Evolutionary conservation across 1,140 invertebrate genomes (phyloP), one percentile per base, ranked within the genome.

Genomic region (Aphaenogaster ashmeadi): DNA sequence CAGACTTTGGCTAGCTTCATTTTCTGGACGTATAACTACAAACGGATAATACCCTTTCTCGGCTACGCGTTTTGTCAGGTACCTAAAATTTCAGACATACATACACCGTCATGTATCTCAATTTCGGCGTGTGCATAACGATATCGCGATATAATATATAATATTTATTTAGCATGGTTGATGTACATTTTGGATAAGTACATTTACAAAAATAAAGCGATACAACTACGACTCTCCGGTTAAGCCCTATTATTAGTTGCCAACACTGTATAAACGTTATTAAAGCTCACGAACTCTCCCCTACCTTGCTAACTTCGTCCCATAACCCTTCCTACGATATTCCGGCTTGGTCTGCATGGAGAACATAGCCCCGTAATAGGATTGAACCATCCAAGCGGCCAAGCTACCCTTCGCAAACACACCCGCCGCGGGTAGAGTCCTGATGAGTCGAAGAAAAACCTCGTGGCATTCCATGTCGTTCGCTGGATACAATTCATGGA

Each of bases 301-400:
- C 52, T 90, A 95, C 95, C 94, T 95, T 69, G 93, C 95, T 91
- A 95, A 92, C 91, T 94, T 94, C 56, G 94, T 95, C 56, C 95
- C 95, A 91, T 94, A 97, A 89, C 98, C 98, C 96, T 98, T 98
- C 90, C 98, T 96, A 85, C 98, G 96, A 94, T 97, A 97, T 93
- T 98, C 97, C 38, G 97, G 97, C 93, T 97, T 96, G 74, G 98
- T 98, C 95, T 98, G 97, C 98, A 98, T 98, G n/a, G 98, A 98
- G 94, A 98, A 98, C 98, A 98, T 98, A 60, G 98, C 98, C 33
- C 98, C 98, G 93, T 98, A 98, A 94, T 98, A 98, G 3, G 97
- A 98, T 92, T 98, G 98, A 44, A 98, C 97, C 97, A 98, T 98
- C 97, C 97, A 98, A 8, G 97, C 98, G 8, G 97, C 97, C 36